Conservation (phyloP, 2,113 vertebrate species). For the Varanus salvator region DNA sequence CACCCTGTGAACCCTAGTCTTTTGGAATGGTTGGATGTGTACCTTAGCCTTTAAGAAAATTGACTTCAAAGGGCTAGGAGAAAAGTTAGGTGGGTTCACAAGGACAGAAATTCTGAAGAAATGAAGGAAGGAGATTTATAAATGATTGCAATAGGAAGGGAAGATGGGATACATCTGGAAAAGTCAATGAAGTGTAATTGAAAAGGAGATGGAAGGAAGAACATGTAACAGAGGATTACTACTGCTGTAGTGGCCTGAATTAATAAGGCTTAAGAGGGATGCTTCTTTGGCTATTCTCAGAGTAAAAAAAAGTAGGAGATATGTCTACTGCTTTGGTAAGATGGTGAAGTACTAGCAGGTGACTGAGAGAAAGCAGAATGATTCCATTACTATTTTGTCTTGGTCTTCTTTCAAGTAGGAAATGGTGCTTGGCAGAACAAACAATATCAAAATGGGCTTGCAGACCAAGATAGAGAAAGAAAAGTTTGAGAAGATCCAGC, state of each 20-base stretch:
- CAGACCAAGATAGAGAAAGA: not conserved
- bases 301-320: not conserved
- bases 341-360: not conserved
- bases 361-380: not conserved
- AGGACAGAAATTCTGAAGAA: not conserved
- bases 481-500: not conserved
- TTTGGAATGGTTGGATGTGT: not conserved
- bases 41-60: not conserved
- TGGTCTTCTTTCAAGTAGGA: not conserved
- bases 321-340: not conserved
- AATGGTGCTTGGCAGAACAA: not conserved
- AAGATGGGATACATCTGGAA: not conserved
- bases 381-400: not conserved
- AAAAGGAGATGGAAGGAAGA: not conserved
- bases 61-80: not conserved
- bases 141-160: not conserved
- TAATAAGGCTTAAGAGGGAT: not conserved
- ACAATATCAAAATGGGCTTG: not conserved
- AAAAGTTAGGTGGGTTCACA: not conserved
- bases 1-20: not conserved
- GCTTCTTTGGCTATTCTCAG: not conserved
- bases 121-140: not conserved
- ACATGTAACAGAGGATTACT: not conserved
- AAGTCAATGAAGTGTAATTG: not conserved
- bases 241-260: not conserved